A percentile compares a stretch with the other conserved stretches of the same genome.
phyloP scores from a whole-genome alignment of 2,113 vertebrate species.

The Illadopsis cleaveri region DNA sequence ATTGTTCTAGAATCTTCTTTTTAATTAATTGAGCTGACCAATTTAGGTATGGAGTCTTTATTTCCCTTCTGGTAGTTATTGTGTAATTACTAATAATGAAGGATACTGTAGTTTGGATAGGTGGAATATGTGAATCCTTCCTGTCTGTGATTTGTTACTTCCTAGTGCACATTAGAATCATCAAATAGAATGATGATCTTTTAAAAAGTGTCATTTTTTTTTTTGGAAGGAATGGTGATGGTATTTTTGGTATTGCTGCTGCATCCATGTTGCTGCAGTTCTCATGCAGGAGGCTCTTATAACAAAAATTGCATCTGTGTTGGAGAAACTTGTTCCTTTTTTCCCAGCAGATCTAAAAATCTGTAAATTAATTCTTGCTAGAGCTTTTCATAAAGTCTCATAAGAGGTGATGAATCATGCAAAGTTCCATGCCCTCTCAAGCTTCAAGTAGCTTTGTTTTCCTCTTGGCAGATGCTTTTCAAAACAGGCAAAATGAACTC shows the following conservation, averaged over 20 bases:
- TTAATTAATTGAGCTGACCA: slow-evolving; percentile 89
- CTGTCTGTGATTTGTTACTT: not conserved
- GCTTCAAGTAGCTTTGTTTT: slow-evolving; percentile 5
- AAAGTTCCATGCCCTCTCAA: not conserved
- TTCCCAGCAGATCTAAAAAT: not conserved
- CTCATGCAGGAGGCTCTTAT: not conserved
- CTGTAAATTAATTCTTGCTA: not conserved
- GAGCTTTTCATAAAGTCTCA: not conserved
- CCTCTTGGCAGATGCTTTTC: not conserved
- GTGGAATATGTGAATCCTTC: slow-evolving; percentile 50
- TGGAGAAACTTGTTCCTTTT: not conserved
- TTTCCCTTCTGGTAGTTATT: slow-evolving; percentile 83
- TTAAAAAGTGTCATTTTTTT: not conserved
- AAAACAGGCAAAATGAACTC: not conserved
- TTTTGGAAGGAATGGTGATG: not conserved
- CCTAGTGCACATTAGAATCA: not conserved
- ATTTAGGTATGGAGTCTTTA: slow-evolving; percentile 82
- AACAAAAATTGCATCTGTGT: not conserved
- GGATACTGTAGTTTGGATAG: too few species aligned
- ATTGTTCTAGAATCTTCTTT: slow-evolving; percentile 85
- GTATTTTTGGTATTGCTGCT: not conserved
- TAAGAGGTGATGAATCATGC: not conserved
- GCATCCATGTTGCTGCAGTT: not conserved
- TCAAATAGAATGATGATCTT: not conserved
- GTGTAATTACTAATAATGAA: slow-evolving; percentile 86